Evolutionary conservation across 1,140 invertebrate species (phyloP).

Genomic region (Gryllus bimaculatus): DNA sequence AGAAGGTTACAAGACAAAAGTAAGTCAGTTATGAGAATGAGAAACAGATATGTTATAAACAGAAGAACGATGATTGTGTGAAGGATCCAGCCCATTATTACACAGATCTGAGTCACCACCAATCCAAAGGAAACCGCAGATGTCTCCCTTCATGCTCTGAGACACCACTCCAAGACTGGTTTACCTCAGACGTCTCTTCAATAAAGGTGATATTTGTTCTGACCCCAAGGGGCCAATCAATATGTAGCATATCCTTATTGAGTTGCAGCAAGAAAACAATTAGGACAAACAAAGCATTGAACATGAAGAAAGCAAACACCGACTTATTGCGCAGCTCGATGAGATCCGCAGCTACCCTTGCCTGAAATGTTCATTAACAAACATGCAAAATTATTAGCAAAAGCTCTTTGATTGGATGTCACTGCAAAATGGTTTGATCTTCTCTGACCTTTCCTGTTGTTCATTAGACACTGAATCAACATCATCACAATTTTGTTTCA

Average conservation of each 20-base stretch:
- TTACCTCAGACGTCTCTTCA: conserved; percentile 80
- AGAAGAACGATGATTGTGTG: neutral
- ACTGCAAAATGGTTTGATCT: neutral
- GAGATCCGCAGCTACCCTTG: conserved; percentile 75
- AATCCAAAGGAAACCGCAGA: neutral
- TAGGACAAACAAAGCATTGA: conserved; percentile 97
- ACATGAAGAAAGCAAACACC: conserved; percentile 97
- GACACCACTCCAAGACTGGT: neutral
- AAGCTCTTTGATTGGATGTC: conserved; percentile 32
- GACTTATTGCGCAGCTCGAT: conserved; percentile 91
- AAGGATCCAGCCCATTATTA: neutral
- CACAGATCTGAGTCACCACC: neutral
- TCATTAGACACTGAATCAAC: neutral
- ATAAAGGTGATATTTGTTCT: conserved; percentile 90
- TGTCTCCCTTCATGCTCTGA: neutral
- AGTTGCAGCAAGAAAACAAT: conserved; percentile 97
- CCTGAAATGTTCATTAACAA: conserved; percentile 44
- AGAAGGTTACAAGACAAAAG: neutral
- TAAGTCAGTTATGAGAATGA: neutral
- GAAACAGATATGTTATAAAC: neutral
- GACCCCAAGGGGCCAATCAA: conserved; percentile 87
- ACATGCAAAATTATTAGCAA: conserved; percentile 8
- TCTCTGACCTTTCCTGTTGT: neutral
- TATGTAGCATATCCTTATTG: conserved; percentile 92
- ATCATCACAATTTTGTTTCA: neutral